Evolutionary conservation across 2,797 vertebrate species (phyloP), one percentile per base, ranked within the genome.

Genomic region (Clangula hyemalis): DNA sequence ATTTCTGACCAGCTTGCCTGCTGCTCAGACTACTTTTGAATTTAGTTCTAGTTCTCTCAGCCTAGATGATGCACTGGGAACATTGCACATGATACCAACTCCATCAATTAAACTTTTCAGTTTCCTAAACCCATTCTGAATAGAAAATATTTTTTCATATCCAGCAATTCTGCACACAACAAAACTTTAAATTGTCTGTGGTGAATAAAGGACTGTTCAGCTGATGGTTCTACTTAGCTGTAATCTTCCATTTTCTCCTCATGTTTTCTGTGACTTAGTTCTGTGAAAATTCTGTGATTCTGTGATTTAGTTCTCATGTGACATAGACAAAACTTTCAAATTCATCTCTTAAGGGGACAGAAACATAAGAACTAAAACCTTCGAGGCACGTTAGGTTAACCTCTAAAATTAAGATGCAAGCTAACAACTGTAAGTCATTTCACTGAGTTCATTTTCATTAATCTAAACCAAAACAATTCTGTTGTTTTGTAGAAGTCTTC

Each of bases 341-440:
- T 62, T 79, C 34, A 80, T 54, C 22, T 76, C 49, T 47, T 83
- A 8, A 13, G 38, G 38, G n/a, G 79, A 83, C 1, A 80, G 78
- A 96, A 95, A 90, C 15, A 22, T 17, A 90, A 78, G 47, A 77
- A 89, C 56, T 39, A 77, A 95, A 90, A 82, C 15, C 75, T 83
- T 90, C 38, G 76, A 90, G 71, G 68, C 45, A 87, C 6, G 11
- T 68, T 71, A 70, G 16, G 12, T 81, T 94, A 87, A 76, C 45
- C 13, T 94, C 78, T 56, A 82, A 80, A 90, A 92, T 88, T 78
- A 85, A 87, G 95, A 77, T 2, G 2, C 25, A 54, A 94, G 39
- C 32, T 85, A 62, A 74, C 84, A 90, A 92, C 71, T 88, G 64
- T 65, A 93, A 93, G 36, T 74, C n/a, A 91, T 93, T 92, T 83